Percentiles rank a stretch among this genome's conserved stretches.
phyloP scores from a whole-genome alignment of 2,113 vertebrate species.

The Callorhinus ursinus region DNA sequence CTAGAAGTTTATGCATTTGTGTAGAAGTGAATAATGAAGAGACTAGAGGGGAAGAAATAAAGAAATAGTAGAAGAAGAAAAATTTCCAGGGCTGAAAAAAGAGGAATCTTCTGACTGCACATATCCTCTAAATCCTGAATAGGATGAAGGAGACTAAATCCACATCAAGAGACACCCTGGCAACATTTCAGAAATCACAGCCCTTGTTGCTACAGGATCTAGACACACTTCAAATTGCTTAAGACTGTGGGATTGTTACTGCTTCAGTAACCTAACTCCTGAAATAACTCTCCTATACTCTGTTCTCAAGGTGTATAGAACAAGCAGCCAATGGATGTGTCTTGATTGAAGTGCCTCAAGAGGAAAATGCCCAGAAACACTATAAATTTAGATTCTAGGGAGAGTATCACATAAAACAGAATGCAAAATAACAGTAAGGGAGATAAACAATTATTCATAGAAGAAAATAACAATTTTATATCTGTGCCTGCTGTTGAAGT shows the following conservation, averaged over 20 bases:
- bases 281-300: not conserved
- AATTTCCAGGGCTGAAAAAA: not conserved
- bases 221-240: conserved; percentile 2
- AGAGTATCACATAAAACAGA: not conserved
- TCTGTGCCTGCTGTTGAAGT: not conserved
- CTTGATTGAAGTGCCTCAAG: not conserved
- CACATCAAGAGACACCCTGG: not conserved
- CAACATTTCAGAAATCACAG: not conserved
- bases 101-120: not conserved
- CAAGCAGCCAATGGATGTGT: not conserved
- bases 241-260: not conserved
- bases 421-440: not conserved
- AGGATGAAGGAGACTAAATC: not conserved
- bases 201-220: not conserved
- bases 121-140: not conserved
- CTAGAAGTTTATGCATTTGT: not conserved
- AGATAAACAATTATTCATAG: not conserved
- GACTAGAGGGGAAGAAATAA: not conserved
- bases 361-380: conserved; percentile 1
- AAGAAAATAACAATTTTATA: conserved; percentile 12
- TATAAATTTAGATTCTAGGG: conserved; percentile 6
- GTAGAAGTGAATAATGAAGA: not conserved
- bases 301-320: not conserved
- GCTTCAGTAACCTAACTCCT: not conserved
- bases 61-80: not conserved